phyloP scores from a whole-genome alignment of 2,888 invertebrate species.

The Pseudococcus viburni region DNA sequence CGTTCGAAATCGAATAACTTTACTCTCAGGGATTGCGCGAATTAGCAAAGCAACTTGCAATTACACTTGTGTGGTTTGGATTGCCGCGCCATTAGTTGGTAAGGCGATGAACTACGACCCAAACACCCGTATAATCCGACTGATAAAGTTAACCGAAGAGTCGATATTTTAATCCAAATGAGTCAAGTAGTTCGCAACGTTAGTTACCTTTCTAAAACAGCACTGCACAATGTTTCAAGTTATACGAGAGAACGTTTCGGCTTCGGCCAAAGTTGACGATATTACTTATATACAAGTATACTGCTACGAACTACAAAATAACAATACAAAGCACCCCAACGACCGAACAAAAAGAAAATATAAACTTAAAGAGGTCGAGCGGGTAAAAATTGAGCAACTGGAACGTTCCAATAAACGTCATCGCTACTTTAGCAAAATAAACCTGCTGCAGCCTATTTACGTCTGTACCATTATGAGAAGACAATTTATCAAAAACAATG shows the following conservation, averaged over 20 bases:
- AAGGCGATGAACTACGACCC: constrained; percentile 12
- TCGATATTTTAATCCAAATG: constrained; percentile 24
- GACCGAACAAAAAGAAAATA: neutral
- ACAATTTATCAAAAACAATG: constrained; percentile 41
- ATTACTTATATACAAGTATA: neutral
- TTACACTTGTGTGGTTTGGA: neutral
- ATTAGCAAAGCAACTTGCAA: neutral
- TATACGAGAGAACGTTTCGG: neutral
- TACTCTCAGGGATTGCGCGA: neutral
- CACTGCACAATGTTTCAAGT: neutral
- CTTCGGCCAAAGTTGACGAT: neutral
- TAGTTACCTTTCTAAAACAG: neutral
- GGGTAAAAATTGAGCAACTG: constrained; percentile 33
- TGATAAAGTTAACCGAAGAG: neutral
- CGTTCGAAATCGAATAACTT: constrained; percentile 13
- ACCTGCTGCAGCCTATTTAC: constrained; percentile 46
- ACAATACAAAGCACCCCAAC: neutral
- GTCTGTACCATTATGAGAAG: constrained; percentile 41
- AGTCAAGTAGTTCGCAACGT: neutral
- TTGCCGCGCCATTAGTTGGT: neutral
- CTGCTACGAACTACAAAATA: too few relatives aligned
- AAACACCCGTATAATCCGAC: constrained; percentile 18
- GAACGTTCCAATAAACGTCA: constrained; percentile 47
- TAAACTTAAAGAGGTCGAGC: constrained; percentile 1
- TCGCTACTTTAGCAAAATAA: constrained; percentile 22